Conservation (phyloP, 1,140 invertebrate species). For the Microplitis demolitor region DNA sequence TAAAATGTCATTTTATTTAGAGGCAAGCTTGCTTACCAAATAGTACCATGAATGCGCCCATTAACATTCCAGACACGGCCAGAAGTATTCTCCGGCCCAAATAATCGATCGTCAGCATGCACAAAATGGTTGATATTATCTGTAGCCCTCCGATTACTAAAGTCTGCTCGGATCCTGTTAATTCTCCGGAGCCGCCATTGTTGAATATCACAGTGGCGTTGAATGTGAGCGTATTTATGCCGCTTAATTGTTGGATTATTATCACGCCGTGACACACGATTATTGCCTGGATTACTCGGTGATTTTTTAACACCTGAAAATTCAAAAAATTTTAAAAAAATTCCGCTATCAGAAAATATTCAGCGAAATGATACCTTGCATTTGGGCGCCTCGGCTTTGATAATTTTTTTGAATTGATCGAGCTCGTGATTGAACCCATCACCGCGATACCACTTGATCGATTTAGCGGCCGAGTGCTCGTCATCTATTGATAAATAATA, state of each 20-base stretch:
- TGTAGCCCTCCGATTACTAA: constrained; percentile 80
- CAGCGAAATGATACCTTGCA: constrained; percentile 39
- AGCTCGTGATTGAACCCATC: constrained; percentile 55
- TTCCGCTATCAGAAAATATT: too few relatives aligned
- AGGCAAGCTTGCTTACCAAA: constrained; percentile 57
- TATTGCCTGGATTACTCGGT: constrained; percentile 63
- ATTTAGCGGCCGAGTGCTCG: constrained; percentile 61
- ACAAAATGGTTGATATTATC: constrained; percentile 71
- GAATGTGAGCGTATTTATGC: constrained; percentile 84
- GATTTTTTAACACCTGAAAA: constrained; percentile 35
- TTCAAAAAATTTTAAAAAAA: constrained; percentile 36
- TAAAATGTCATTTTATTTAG: too few relatives aligned
- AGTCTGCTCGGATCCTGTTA: constrained; percentile 63
- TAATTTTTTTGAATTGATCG: constrained; percentile 53
- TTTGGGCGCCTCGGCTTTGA: constrained; percentile 38
- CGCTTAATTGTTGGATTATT: constrained; percentile 81
- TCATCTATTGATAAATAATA: constrained; percentile 37
- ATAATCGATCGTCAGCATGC: constrained; percentile 72
- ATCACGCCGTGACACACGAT: constrained; percentile 74
- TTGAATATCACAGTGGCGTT: constrained; percentile 77
- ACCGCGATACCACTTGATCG: constrained; percentile 70
- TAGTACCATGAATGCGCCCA: constrained; percentile 68
- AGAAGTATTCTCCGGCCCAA: constrained; percentile 75
- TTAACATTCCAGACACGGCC: constrained; percentile 67
- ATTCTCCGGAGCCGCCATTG: constrained; percentile 64